Evolutionary conservation across 1,140 invertebrate species (phyloP), one percentile per base, ranked within the genome.

Genomic region (Drosophila melanogaster): DNA sequence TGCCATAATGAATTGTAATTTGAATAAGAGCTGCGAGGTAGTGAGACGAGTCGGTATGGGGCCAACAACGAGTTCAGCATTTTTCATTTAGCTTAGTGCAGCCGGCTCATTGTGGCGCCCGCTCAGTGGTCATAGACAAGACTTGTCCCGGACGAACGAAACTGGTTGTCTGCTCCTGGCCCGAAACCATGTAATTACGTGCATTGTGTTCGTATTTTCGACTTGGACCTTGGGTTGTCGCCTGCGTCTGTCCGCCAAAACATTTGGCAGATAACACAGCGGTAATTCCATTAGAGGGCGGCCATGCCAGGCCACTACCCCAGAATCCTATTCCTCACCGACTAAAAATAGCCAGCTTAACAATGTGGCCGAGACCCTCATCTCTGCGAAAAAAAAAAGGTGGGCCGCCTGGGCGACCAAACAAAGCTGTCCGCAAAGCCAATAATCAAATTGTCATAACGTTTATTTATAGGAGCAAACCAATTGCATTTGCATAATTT

Each of bases 81-180:
- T 87, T 87, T 86, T 86, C 81, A 86, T 86, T 86, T 87, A 77
- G 83, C 83, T 86, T 86, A 86, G 70, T 86, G 83, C 78, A 78
- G 59, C 55, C 77, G 53, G 55, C 72, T 69, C 64, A 77, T 85
- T 85, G 69, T 85, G 66, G 58, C 58, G 51, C 64, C 76, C 62
- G 44, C 62, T 72, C 47, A 62, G 77, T 60, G 44, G 49, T 57
- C 83, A 54, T 64, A 83, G 56, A 83, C 79, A 76, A 66, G 71
- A 57, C 51, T 75, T 74, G 51, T 46, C 50, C 26, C 30, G 41
- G 41, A n/a, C 19, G 33, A 51, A 61, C 10, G n/a, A 6, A n/a
- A 40, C 66, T 47, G 66, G 41, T 57, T 38, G 14, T n/a, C n/a
- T 35, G 47, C 51, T 41, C 53, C 65, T 72, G 54, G 33, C 46